Conservation (phyloP, 92 coral and sea anemone species). For the Nematostella vectensis region DNA sequence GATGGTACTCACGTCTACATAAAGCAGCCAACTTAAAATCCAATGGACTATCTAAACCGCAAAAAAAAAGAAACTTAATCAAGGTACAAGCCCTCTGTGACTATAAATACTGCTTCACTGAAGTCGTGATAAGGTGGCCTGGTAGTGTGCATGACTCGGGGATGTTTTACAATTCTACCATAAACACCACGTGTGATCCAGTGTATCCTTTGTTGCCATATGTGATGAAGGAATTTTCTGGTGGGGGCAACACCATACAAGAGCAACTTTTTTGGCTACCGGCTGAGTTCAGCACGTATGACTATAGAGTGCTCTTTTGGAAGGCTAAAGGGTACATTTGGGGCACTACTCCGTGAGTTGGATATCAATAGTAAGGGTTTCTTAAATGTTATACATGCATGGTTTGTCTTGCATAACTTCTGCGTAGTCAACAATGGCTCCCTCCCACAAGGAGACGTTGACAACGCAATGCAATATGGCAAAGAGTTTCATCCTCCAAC, state of each 20-base stretch:
- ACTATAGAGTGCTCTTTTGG: constrained; percentile 54
- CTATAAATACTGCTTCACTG: constrained; percentile 38
- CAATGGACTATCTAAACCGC: constrained; percentile 34
- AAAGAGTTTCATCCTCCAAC: constrained; percentile 22
- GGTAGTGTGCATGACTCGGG: constrained; percentile 56
- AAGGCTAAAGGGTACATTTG: constrained; percentile 50
- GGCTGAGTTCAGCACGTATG: constrained; percentile 41
- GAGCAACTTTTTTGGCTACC: constrained; percentile 52
- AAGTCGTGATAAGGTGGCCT: constrained; percentile 53
- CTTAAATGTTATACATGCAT: constrained; percentile 24
- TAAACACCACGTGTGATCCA: constrained; percentile 38
- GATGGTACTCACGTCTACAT: constrained; percentile 6
- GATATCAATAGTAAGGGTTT: constrained; percentile 33
- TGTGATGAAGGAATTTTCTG: constrained; percentile 49
- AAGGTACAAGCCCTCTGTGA: constrained; percentile 35
- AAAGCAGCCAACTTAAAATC: constrained; percentile 13
- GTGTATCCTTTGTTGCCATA: constrained; percentile 41
- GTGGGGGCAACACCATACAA: constrained; percentile 30
- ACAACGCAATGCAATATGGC: constrained; percentile 16
- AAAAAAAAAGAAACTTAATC: constrained; percentile 21
- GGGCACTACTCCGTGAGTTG: constrained; percentile 37
- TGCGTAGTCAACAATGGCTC: constrained; percentile 27
- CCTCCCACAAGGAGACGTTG: not conserved
- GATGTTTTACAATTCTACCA: constrained; percentile 33
- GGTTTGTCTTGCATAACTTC: constrained; percentile 34